Base-by-base conservation (phyloP, 2,113 vertebrate species). In the Gasterosteus aculeatus region DNA sequence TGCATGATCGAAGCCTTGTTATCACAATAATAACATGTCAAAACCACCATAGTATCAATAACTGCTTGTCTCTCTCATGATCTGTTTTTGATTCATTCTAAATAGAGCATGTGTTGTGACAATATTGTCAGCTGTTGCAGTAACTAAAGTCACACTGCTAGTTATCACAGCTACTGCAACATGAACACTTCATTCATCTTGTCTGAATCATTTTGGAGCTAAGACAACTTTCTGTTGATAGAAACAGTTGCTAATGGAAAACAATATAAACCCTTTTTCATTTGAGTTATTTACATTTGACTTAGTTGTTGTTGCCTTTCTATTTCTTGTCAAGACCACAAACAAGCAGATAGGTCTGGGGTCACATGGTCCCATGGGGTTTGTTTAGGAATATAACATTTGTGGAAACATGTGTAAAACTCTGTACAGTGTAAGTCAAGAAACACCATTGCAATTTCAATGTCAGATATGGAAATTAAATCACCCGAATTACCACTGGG, bases 401-500 rank as follows among this genome's bases (percentile, higher is more conserved):
- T 64, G 39, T 39, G 59, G 5, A 33, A 56, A 53, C 18, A 26
- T 19, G 22, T 31, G 22, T 10, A 22, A 6, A 26, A 53, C 19
- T 31, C 4, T 19, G n/a, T 5, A 6, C 35, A 29, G 33, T 41
- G 3, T 15, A 35, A 22, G 49, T 74, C 12, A 4, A 26, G 31
- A 35, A 11, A 54, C 38, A 54, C 2, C 15, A 18, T 3, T 19
- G 14, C 29, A 41, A 1, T 57, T 4, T 19, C 6, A 57, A 35
- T 39, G 19, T 39, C 19, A 38, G 7, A 67, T 42, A 31, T 10
- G 5, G 47, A 57, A 69, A 33, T 14, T 19, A 66, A 57, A 57
- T 31, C n/a, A 31, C 2, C 64, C 62, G 75, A 44, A n/a, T 61
- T 61, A 39, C 19, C 29, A 71, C 47, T 33, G n/a, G 65, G 68